Evolutionary conservation across 2,888 invertebrate species (phyloP), one percentile per base, ranked within the genome.

Genomic region (Calliphora vomitoria): DNA sequence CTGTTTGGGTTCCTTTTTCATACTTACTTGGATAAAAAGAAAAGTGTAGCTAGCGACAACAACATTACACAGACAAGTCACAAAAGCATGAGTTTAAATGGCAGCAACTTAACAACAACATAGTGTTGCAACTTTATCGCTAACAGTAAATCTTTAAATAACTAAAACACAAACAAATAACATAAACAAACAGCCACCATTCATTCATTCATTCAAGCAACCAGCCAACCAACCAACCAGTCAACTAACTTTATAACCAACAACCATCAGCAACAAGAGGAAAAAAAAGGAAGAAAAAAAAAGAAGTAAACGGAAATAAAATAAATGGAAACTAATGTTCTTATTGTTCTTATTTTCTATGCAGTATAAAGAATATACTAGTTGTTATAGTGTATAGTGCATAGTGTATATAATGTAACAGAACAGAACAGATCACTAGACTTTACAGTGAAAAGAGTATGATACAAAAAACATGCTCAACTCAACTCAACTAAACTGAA

Each of bases 101-200:
- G 87, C 72, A 82, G 72, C 81, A 78, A 83, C 74, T 76, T 80
- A 76, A 82, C 62, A 68, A 47, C 76, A 85, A 80, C 75, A 55
- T 10, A 66, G 72, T 76, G 72, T 80, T 80, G 84, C 79, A 87
- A 87, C 82, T 85, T 85, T 87, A 87, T 87, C 87, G 85, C 87
- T 72, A 78, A 74, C 47, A 75, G 78, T 82, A 85, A 87, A 85
- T 87, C 85, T 87, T 87, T 84, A 68, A 80, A 84, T 75, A 83
- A 83, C 75, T 79, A 68, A 60, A 86, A 80, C 53, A 35, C 50
- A 72, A 68, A 66, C 76, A 55, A 76, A 53, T 31, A 25, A 25
- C 25, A 25, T 25, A 20, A 38, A 78, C 74, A 55, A 66, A 38
- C 53, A 69, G 68, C 38, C 47, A 13, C 2, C 44, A 20, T 44